Evolutionary conservation across 2,888 invertebrate species (phyloP).

Genomic region (Uloborus plumipes): DNA sequence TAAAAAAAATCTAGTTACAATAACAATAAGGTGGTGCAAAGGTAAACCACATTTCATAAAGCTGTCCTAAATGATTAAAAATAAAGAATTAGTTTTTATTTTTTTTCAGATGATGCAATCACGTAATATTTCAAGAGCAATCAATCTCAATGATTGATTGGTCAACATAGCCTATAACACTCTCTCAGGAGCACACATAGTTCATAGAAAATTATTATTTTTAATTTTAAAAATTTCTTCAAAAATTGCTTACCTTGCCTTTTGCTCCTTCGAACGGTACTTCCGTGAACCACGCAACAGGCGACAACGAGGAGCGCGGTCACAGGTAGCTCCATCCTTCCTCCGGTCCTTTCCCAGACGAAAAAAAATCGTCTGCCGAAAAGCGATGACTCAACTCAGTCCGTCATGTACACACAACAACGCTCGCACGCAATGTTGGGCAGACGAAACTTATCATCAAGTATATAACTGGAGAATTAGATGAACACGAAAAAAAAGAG

Average conservation of each 20-base stretch:
- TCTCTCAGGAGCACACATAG: no score
- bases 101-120: no score
- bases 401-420: conserved; percentile 18
- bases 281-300: conserved; percentile 38
- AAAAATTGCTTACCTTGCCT: conserved; percentile 33
- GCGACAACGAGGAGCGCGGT: conserved; percentile 28
- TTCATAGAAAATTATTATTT: no score
- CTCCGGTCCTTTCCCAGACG: conserved; percentile 16
- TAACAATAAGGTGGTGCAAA: no score
- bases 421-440: neutral
- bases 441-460: conserved; percentile 29
- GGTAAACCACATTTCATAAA: no score
- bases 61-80: no score
- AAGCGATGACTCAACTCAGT: conserved; percentile 29
- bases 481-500: conserved; percentile 11
- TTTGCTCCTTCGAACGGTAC: conserved; percentile 5
- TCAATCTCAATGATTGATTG: no score
- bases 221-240: no score
- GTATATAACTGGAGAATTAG: conserved; percentile 17
- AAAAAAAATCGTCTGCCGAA: conserved; percentile 35
- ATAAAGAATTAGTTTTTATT: no score
- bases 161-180: no score
- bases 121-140: no score
- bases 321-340: conserved; percentile 35
- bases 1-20: no score